Base-by-base conservation (phyloP, 2,888 invertebrate genomes). In the Nudaria mundana region DNA sequence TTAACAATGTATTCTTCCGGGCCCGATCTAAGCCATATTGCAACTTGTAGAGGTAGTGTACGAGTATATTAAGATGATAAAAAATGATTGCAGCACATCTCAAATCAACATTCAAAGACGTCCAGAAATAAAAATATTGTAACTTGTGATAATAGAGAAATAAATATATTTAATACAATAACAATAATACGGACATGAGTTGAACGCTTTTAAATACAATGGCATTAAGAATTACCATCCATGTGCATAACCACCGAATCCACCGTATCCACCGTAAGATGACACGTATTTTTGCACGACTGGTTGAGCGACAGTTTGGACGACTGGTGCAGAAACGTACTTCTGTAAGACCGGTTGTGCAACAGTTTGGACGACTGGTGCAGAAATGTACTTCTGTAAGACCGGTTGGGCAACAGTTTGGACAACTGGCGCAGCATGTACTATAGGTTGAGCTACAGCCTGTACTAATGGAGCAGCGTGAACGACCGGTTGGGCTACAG, bases 181-280 rank as follows among this genome's bases (percentile, higher is more conserved):
- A 60, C 57, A 71, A 71, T 65, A 66, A 48, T 50, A 69, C 76
- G 75, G 78, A 81, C 77, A 67, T 71, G 79, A 84, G 77, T 80
- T 83, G 69, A 79, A 83, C 81, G 76, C 76, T 70, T 71, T 68
- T 55, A 48, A 61, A 50, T 57, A 32, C 7, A 24, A 66, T 66
- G 47, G 40, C 36, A 35, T 12, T 6, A 24, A n/a, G 4, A 5
- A 49, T 63, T 76, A 87, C 86, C 86, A 86, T n/a, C 82, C 81
- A 43, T 85, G 84, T 24, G 79, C 81, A 41, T 66, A 70, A 4
- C 53, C 42, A 0, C 55, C 51, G 3, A 44, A 61, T 4, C 61
- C 61, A 10, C 28, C 28, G n/a, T 28, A 28, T 14, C 28, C 28
- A 28, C 59, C 48, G 13, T 54, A 66, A 8, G 73, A 70, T 25